phyloP scores from a whole-genome alignment of 1,140 invertebrate genomes.

The Armadillidium nasatum region DNA sequence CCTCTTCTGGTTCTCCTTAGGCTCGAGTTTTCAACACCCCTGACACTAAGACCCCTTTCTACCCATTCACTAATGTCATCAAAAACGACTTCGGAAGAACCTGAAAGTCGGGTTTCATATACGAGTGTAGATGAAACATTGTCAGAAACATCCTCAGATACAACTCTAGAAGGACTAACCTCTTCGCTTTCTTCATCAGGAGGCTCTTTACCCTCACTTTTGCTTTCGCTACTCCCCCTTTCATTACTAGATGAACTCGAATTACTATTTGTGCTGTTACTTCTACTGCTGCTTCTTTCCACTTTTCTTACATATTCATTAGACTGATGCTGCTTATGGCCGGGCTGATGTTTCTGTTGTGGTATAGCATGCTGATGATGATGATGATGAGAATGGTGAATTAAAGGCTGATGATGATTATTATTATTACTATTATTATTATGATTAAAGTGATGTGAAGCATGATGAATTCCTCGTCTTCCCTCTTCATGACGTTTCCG shows the following conservation, averaged over 20 bases:
- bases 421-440: conserved; percentile 12
- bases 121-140: conserved; percentile 41
- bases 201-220: conserved; percentile 24
- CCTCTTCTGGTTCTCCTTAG: neutral
- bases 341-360: conserved; percentile 26
- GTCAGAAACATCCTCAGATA: conserved; percentile 26
- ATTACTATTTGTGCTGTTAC: conserved; percentile 33
- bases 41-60: conserved; percentile 36
- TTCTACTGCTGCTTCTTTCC: conserved; percentile 37
- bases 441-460: conserved; percentile 26
- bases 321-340: conserved; percentile 5
- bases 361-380: conserved; percentile 24
- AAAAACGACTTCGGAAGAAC: conserved; percentile 69
- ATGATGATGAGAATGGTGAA: conserved; percentile 33
- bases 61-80: conserved; percentile 69
- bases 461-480: conserved; percentile 49
- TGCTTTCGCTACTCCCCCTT: conserved; percentile 30
- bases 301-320: neutral
- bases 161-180: conserved; percentile 34
- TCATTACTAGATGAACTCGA: conserved; percentile 19
- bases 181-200: conserved; percentile 22
- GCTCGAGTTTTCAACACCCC: conserved; percentile 24
- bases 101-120: conserved; percentile 54
- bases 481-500: conserved; percentile 49
- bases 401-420: conserved; percentile 29